phyloP scores from a whole-genome alignment of 2,888 invertebrate genomes.

The Pherbina coryleti region DNA sequence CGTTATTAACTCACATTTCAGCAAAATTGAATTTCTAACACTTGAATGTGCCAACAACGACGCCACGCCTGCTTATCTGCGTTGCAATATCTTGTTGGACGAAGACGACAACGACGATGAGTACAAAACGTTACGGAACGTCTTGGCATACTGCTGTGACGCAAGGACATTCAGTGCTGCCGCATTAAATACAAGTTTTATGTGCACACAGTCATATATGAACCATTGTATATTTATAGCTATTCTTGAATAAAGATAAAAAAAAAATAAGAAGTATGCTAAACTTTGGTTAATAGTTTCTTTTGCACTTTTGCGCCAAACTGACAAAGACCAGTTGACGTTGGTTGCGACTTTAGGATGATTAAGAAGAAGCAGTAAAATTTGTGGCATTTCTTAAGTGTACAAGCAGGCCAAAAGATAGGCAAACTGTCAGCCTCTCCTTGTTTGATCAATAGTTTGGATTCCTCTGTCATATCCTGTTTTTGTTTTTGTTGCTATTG shows the following conservation, averaged over 20 bases:
- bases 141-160: constrained; percentile 9
- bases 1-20: constrained; percentile 27
- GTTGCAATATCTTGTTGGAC: constrained; percentile 25
- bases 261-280: too few relatives aligned
- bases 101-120: background rate
- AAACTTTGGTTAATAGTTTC: background rate
- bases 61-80: constrained; percentile 31
- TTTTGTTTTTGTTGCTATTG: background rate
- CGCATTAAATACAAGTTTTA: background rate
- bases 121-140: constrained; percentile 1
- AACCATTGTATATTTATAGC: too few relatives aligned
- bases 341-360: background rate
- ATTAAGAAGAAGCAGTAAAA: background rate
- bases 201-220: too few relatives aligned
- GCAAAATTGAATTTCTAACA: constrained; percentile 33
- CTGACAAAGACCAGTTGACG: constrained; percentile 18
- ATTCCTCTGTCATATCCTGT: constrained; percentile 14
- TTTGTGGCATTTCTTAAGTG: background rate
- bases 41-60: background rate
- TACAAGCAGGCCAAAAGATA: background rate
- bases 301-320: constrained; percentile 37
- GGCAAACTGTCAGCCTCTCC: background rate
- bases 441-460: constrained; percentile 30
- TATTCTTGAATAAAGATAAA: too few relatives aligned
- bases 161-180: constrained; percentile 28